Conservation (phyloP, 2,888 invertebrate species). For the Campopleginae sp. region DNA sequence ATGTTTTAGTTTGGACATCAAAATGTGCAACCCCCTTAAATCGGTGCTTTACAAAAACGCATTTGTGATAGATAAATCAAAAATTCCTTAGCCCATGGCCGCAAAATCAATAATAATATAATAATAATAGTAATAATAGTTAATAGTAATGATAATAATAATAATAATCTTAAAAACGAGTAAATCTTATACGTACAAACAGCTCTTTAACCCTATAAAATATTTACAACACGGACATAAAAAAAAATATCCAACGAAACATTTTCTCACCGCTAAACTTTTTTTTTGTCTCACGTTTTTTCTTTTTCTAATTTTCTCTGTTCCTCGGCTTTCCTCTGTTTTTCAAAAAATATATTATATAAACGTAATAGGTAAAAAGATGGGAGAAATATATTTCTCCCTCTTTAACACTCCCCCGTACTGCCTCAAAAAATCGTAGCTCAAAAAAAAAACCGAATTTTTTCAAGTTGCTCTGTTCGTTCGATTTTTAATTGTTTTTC, state of each 20-base stretch:
- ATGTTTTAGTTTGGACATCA: not conserved
- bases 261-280: conserved; percentile 24
- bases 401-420: conserved; percentile 44
- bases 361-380: conserved; percentile 67
- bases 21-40: conserved; percentile 13
- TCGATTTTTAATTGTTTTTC: not conserved
- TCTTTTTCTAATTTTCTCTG: conserved; percentile 22
- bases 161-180: conserved; percentile 52
- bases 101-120: conserved; percentile 43
- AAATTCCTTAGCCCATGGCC: conserved; percentile 47
- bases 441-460: not conserved
- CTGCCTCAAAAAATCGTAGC: not conserved
- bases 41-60: conserved; percentile 3
- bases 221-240: conserved; percentile 63
- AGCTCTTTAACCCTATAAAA: conserved; percentile 52
- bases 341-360: conserved; percentile 68
- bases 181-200: conserved; percentile 62
- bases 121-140: conserved; percentile 31
- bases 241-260: conserved; percentile 65
- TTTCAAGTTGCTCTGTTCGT: not conserved
- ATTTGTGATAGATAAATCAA: conserved; percentile 56
- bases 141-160: conserved; percentile 37
- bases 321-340: conserved; percentile 38
- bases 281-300: not conserved
- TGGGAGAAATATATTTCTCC: conserved; percentile 58